Evolutionary conservation across 2,888 invertebrate genomes (phyloP), one percentile per base, ranked within the genome.

Genomic region (Bruchidius siliquastri): DNA sequence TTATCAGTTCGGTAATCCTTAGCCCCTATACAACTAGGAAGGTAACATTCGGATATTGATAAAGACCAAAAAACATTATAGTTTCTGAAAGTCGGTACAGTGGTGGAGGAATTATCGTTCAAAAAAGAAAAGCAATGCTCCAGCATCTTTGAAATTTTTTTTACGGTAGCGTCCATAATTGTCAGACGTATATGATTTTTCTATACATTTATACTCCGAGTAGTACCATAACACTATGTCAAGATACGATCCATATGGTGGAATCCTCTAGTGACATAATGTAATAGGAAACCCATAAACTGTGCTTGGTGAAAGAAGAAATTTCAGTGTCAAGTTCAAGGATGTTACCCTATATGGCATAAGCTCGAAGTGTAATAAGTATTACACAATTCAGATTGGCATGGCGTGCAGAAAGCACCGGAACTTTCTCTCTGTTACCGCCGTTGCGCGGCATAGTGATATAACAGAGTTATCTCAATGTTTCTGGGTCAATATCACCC

Each of bases 401-500:
- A 8, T 49, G 49, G 49, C 49, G 6, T 49, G 49, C 18, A 49
- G 49, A 49, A 49, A 49, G 49, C 49, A 49, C 13, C 18, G 10
- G 49, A 49, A 49, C 49, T 49, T 49, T 49, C 49, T 49, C 49
- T 49, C 49, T 49, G 49, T 49, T 49, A 49, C 49, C 49, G 49
- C 6, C 49, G 13, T 8, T 49, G 49, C 76, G 79, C 49, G 13
- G 49, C 49, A 8, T 49, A 1, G 49, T 49, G 49, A 49, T 49
- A 49, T 49, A 49, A 49, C 49, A 49, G 76, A 75, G 76, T 82
- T 81, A 81, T 81, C 81, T 79, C 78, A 79, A 73, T 72, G 71
- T 81, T 81, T 82, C 80, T 82, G 79, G 82, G 82, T 82, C 82
- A 81, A 77, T 82, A 80, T 82, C 79, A 79, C 69, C 69, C 49